Conservation (phyloP, 1,140 invertebrate species). For the Lasaia peninsularis region DNA sequence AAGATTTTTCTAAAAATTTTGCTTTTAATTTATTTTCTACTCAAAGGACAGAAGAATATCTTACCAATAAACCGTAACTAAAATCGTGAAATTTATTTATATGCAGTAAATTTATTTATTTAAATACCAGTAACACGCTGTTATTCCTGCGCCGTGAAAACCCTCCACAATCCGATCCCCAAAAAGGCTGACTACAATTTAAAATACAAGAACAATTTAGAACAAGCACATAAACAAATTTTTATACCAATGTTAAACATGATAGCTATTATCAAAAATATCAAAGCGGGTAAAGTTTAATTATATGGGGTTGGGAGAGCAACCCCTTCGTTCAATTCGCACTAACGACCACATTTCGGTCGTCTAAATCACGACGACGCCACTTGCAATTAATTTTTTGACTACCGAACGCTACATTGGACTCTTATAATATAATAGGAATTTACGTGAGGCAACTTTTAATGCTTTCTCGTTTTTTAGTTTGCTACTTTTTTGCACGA, state of each 20-base stretch:
- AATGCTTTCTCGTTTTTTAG: not conserved
- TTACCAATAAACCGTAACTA: no score
- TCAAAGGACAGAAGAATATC: no score
- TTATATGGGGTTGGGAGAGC: constrained; percentile 46
- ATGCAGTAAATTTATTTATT: no score
- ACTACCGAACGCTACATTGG: constrained; percentile 29
- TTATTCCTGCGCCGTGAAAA: no score
- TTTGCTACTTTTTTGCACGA: not conserved
- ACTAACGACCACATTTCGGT: constrained; percentile 67
- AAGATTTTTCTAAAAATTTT: no score
- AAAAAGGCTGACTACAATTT: no score
- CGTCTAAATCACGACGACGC: constrained; percentile 58
- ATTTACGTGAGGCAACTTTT: not conserved
- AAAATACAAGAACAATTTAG: not conserved
- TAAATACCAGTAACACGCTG: no score
- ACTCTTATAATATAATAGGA: not conserved
- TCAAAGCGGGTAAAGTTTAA: constrained; percentile 51
- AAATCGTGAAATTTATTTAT: no score
- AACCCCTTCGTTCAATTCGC: constrained; percentile 59
- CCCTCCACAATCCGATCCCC: no score
- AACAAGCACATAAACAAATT: not conserved
- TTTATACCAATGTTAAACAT: constrained; percentile 30
- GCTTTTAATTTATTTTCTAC: no score
- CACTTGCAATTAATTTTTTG: constrained; percentile 70
- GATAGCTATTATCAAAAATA: constrained; percentile 42